Base-by-base conservation (phyloP, 37 sponge, comb jelly and placozoan genomes). In the Halisarca cf. caerulea region DNA sequence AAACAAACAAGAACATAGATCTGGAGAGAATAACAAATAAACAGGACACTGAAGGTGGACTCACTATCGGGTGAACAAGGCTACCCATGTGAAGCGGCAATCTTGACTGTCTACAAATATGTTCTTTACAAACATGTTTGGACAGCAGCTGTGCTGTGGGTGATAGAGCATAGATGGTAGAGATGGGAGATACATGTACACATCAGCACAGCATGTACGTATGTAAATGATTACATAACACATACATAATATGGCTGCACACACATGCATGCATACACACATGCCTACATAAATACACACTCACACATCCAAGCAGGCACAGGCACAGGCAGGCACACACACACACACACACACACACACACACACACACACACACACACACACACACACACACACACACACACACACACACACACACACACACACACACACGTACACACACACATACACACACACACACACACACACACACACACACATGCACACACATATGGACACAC, bases 71-170 rank as follows among this genome's bases (percentile, higher is more conserved):
- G 92, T 85, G 81, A 95, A 95, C 79, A 97, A 91, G 34, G 98
- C 95, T 32, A 97, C 95, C 89, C 88, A 89, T 0, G 98, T 96
- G 40, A 97, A 95, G 3, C 98, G 84, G 39, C 91, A 88, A 45
- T 97, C 98, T 30, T 97, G 98, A 17, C 90, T 90, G 34, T 97
- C 96, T 21, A 95, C 68, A 66, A 97, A 97, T 27, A 97, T 94
- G 71, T 95, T 97, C 68, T 97, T 96, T 25, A 95, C 96, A 91
- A 95, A 97, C 57, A 97, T 32, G 82, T 97, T 95, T 1, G 98
- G 96, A 17, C 59, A 66, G 73, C 98, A 97, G 82, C 91, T 90
- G 75, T 97, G 98, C 96, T 95, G 78, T 60, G 72, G 40, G 60
- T 40, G 79, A 47, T 9, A 59, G 35, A 34, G 11, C 18, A 51